Conservation (phyloP, 2,113 vertebrate genomes). For the Apodemus speciosus region DNA sequence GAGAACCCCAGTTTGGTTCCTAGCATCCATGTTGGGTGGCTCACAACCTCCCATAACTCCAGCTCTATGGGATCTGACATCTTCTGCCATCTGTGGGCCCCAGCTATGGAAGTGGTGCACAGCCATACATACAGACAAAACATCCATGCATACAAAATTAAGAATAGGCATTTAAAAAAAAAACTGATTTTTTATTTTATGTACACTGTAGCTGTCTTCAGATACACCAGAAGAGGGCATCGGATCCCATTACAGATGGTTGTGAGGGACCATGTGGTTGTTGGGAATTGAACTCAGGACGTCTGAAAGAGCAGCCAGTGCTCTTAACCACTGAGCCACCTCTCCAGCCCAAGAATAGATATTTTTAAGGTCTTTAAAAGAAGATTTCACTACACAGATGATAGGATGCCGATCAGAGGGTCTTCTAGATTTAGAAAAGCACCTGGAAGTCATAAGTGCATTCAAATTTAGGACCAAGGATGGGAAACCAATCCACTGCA, state of each 20-base stretch:
- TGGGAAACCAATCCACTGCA: not conserved
- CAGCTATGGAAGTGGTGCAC: not conserved
- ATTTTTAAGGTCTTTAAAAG: not conserved
- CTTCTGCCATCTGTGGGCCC: not conserved
- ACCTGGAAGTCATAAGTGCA: not conserved
- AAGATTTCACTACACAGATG: not conserved
- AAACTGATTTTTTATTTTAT: too few species aligned
- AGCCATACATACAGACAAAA: not conserved
- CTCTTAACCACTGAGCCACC: too few species aligned
- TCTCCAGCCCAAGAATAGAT: too few species aligned
- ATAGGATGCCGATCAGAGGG: not conserved
- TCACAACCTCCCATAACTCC: not conserved
- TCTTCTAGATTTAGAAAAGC: not conserved
- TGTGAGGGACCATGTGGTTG: too few species aligned
- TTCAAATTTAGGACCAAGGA: not conserved
- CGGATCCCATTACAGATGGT: too few species aligned
- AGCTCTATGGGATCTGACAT: not conserved
- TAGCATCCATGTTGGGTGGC: not conserved
- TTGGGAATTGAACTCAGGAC: too few species aligned
- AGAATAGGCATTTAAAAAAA: not conserved
- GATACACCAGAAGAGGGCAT: too few species aligned
- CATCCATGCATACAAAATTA: not conserved
- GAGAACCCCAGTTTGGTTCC: not conserved
- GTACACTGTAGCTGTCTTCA: too few species aligned
- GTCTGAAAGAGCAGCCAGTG: too few species aligned